Conservation (phyloP, 2,888 invertebrate genomes). For the Cataglyphis rosenhaueri region DNA sequence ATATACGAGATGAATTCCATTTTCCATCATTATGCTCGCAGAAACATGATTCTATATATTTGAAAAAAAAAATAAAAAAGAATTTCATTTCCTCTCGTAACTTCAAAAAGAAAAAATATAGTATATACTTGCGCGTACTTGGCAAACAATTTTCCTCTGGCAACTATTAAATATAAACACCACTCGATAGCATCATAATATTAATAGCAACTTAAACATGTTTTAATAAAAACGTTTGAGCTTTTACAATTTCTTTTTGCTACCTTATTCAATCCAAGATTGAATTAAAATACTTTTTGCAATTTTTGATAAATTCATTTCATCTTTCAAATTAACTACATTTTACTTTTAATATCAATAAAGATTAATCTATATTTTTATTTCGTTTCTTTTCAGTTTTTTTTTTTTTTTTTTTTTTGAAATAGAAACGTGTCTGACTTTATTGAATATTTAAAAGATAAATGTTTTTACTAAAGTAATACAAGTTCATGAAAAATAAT, state of each 20-base stretch:
- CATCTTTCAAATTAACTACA: neutral
- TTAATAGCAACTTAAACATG: constrained; percentile 22
- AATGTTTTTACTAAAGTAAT: neutral
- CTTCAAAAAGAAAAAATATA: constrained; percentile 54
- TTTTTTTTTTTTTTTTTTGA: too few species aligned
- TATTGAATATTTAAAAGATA: constrained; percentile 16
- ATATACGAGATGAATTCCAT: constrained; percentile 58
- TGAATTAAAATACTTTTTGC: neutral
- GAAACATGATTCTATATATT: constrained; percentile 72
- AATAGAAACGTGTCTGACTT: neutral
- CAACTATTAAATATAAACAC: constrained; percentile 36
- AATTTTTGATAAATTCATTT: neutral
- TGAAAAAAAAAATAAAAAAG: constrained; percentile 67
- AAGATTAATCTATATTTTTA: neutral
- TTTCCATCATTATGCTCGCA: constrained; percentile 57
- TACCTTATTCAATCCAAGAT: neutral
- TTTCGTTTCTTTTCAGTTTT: neutral
- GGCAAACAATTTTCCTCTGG: constrained; percentile 59
- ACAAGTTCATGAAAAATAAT: constrained; percentile 11
- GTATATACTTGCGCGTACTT: constrained; percentile 48
- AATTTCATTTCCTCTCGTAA: constrained; percentile 73
- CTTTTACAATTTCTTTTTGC: neutral
- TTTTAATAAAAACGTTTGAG: neutral
- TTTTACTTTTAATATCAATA: neutral
- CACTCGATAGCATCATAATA: neutral